Evolutionary conservation across 2,797 vertebrate species (phyloP).

Genomic region (Trichosurus vulpecula): DNA sequence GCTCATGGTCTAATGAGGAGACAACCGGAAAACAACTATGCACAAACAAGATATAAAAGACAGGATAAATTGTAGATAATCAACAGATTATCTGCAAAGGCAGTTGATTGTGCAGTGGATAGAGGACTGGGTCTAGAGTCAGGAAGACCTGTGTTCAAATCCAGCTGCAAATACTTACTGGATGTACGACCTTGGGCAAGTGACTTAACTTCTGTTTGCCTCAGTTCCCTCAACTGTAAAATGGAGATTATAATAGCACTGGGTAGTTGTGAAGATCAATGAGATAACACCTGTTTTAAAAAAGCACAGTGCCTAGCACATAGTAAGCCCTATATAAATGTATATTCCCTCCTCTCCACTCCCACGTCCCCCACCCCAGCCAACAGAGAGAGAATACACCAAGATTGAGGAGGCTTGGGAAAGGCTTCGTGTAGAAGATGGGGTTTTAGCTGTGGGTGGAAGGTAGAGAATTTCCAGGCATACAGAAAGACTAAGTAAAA

Average conservation of each 20-base stretch:
- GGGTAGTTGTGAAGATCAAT: neutral
- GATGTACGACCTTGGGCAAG: neutral
- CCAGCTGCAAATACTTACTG: neutral
- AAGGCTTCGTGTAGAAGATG: neutral
- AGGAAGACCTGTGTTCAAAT: neutral
- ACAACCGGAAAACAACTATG: neutral
- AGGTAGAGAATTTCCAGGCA: neutral
- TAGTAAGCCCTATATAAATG: neutral
- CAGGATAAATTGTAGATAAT: neutral
- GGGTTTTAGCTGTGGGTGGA: neutral
- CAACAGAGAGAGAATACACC: neutral
- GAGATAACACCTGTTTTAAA: neutral
- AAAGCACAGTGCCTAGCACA: neutral
- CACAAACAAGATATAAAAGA: neutral
- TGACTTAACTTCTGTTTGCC: neutral
- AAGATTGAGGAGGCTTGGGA: neutral
- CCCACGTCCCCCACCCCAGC: neutral
- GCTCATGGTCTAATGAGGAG: neutral
- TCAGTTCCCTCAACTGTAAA: neutral
- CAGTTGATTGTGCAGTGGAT: neutral
- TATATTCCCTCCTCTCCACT: neutral
- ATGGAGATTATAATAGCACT: neutral
- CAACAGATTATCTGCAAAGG: neutral
- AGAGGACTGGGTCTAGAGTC: neutral
- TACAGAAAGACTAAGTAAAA: neutral